Base-by-base conservation (phyloP, 1,140 invertebrate genomes). In the Anastatus disparis region DNA sequence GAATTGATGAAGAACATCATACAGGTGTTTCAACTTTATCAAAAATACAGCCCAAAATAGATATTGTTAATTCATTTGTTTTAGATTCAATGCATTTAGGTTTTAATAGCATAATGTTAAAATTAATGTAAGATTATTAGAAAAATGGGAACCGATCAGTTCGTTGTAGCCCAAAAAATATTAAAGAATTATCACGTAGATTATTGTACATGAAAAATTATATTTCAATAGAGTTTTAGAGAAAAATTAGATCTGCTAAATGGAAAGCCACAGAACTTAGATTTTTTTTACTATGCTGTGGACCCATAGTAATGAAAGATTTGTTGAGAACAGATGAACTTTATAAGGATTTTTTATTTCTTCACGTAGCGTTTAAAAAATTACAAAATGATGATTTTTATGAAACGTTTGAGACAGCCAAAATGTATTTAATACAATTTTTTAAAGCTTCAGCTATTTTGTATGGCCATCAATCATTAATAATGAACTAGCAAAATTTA, bases 71-170 rank as follows among this genome's bases (percentile, higher is more conserved):
- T 31, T 1, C 1, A 13, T 74, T 70, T 35, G 44, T 68, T 29
- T 67, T 74, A 27, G 68, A 74, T 55, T 74, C 56, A 9, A 74
- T 74, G 69, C 64, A 74, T 40, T 68, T 74, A 50, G 58, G 4
- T 7, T 58, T 9, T 20, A 15, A 15, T 27, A 64, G 69, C 55
- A 24, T 13, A 2, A 17, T 69, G 15, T 52, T 73, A 38, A 29
- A 59, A 59, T 59, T 42, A 27, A 59, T 59, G 12, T 38, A 12
- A 62, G 22, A 38, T 22, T 10, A 46, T 46, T 13, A 12, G 35
- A 20, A 2, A 58, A 29, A 22, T 38, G 35, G 35, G 12, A 38
- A 38, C 9, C 6, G 4, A 7, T 12, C n/a, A n/a, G n/a, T 38
- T 3, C 50, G 13, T 61, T 20, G 64, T 13, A 13, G 53, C 1